These are phyloP conservation scores for Notoglanidium macrostoma DNA, from an alignment of 2,797 vertebrate species.

Conservation along the genomic window DNA sequence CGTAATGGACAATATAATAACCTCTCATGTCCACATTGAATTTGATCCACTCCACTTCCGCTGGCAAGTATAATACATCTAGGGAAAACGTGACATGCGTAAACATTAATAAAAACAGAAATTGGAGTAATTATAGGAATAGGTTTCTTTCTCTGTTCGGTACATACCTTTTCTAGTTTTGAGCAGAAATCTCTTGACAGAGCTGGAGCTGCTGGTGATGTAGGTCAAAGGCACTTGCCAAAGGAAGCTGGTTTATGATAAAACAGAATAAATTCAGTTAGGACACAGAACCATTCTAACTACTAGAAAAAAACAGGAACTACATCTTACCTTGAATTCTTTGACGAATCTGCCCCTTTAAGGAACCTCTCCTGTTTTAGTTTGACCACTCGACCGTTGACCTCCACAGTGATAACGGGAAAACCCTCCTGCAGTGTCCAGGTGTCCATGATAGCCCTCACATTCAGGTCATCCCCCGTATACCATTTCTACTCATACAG, in stretches of 20 bases:
- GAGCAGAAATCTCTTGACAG: slow-evolving; percentile 82
- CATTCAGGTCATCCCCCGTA: slow-evolving; percentile 63
- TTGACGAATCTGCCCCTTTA: slow-evolving; percentile 69
- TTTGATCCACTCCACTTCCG: slow-evolving; percentile 89
- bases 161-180: slow-evolving; percentile 80
- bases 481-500: slow-evolving; percentile 72
- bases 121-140: background rate
- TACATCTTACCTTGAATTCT: slow-evolving; percentile 72
- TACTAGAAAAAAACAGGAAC: background rate
- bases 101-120: background rate
- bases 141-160: background rate
- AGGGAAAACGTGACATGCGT: background rate
- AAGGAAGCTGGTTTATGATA: slow-evolving; percentile 71
- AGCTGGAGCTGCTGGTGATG: slow-evolving; percentile 80
- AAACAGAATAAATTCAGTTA: background rate
- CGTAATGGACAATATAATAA: slow-evolving; percentile 92
- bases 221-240: slow-evolving; percentile 92
- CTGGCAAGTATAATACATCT: slow-evolving; percentile 84
- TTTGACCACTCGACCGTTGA: slow-evolving; percentile 80
- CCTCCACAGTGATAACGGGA: slow-evolving; percentile 82
- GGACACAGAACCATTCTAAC: background rate
- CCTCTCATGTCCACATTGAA: slow-evolving; percentile 91
- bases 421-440: slow-evolving; percentile 90
- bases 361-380: slow-evolving; percentile 84
- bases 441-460: slow-evolving; percentile 76